Percentiles rank a stretch among this genome's conserved stretches.
These are phyloP conservation scores for Enteromius thamalakanensis DNA, from an alignment of 2,797 vertebrate species.

Conservation along the genomic window DNA sequence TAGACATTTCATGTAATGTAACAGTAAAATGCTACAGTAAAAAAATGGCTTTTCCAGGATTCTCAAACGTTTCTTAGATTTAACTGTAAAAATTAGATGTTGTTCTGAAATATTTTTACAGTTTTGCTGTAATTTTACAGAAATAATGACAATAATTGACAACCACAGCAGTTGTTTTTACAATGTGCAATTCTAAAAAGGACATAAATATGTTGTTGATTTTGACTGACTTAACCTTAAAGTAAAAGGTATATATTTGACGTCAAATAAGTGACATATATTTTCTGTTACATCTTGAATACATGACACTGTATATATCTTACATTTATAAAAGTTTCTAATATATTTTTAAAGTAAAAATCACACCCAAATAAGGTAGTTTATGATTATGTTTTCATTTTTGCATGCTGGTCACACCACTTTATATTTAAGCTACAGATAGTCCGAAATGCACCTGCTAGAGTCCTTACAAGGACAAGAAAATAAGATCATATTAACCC, in stretches of 20 bases:
- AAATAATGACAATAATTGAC: background rate
- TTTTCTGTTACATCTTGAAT: no score
- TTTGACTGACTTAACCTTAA: no score
- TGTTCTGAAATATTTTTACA: background rate
- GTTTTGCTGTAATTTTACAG: background rate
- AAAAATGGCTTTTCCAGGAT: background rate
- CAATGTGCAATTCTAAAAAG: background rate
- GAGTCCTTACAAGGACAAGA: no score
- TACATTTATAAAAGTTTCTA: no score
- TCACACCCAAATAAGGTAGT: background rate
- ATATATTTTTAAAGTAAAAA: background rate
- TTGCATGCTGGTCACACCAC: background rate
- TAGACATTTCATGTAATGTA: background rate
- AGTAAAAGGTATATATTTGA: no score
- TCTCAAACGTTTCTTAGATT: background rate
- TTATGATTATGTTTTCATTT: no score
- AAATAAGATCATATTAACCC: no score
- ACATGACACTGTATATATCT: no score
- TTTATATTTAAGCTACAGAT: no score
- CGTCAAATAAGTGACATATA: no score
- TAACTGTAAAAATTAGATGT: background rate
- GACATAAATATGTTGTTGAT: background rate
- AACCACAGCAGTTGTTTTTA: background rate
- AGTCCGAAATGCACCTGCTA: no score
- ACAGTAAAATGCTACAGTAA: background rate